These are phyloP conservation scores for Nothoprocta pentlandii DNA, from an alignment of 2,113 vertebrate species.

Conservation along the genomic window DNA sequence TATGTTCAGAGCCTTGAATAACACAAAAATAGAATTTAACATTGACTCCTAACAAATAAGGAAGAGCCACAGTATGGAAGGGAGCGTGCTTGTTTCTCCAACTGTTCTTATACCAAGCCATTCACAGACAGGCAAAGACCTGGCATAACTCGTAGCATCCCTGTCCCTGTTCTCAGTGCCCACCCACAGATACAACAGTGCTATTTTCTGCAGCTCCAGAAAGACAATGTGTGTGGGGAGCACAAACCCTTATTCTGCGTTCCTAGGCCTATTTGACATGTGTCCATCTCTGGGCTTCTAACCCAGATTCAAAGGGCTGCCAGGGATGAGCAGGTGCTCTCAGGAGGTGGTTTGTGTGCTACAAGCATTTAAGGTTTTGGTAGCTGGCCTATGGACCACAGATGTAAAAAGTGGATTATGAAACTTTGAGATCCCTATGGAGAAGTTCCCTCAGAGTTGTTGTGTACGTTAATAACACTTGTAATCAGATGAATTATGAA, in stretches of 20 bases:
- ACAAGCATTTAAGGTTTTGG: neutral
- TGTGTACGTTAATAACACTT: neutral
- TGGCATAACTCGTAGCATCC: neutral
- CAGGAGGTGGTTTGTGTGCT: neutral
- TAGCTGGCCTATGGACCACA: neutral
- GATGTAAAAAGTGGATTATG: neutral
- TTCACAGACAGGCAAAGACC: neutral
- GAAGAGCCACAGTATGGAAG: neutral
- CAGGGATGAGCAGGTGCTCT: neutral
- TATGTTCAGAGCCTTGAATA: neutral
- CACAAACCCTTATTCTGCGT: neutral
- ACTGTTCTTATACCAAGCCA: neutral
- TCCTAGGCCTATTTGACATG: neutral
- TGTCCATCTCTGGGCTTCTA: neutral
- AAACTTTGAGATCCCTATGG: neutral
- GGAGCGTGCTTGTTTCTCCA: fast-evolving
- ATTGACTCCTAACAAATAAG: neutral
- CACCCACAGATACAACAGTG: neutral
- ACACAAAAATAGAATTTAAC: neutral
- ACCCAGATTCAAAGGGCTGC: neutral
- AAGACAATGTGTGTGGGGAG: neutral
- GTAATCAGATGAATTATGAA: neutral
- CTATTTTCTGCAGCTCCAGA: neutral
- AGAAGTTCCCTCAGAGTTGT: neutral
- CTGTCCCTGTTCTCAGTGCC: neutral